Base-by-base conservation (phyloP, 2,888 invertebrate species). In the Cheilosia scutellata region DNA sequence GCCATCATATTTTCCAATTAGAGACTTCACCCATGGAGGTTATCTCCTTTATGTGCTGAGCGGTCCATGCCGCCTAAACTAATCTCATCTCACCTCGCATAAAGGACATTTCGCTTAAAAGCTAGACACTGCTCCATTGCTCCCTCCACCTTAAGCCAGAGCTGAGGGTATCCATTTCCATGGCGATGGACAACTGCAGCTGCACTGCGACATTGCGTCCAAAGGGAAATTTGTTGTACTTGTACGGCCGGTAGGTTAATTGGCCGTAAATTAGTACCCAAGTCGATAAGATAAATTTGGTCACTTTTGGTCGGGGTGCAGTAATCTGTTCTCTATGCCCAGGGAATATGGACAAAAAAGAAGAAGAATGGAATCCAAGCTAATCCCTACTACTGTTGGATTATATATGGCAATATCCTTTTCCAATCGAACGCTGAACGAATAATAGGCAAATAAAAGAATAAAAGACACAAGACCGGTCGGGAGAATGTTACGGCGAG, bases 211-310 rank as follows among this genome's bases (percentile, higher is more conserved):
- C 86, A 86, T 42, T 66, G 84, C 80, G 74, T 86, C 84, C 75
- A 16, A 71, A 72, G 80, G 82, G 86, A 86, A 82, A 86, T 86
- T 82, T 86, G 86, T 86, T 86, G 82, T 77, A 60, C 86, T 65
- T 82, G 82, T 86, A 44, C 82, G 57, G 80, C 55, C 82, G 76
- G 86, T 86, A 86, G 86, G 82, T 86, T 86, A 86, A 86, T 86
- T 86, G 86, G 86, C 86, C 86, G 86, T 86, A 86, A 86, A 86
- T 86, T 86, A 86, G 86, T 86, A 82, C 76, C 76, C 40, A 51
- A 82, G 82, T 82, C 86, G 86, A 86, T 86, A 86, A 86, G 86
- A 86, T 86, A 86, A 86, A 86, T 86, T 86, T 63, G 82, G 80
- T 86, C 82, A 76, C 80, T 86, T 66, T 76, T 27, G 51, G 76